Evolutionary conservation across 2,888 invertebrate genomes (phyloP).

Genomic region (Meloe dianella): DNA sequence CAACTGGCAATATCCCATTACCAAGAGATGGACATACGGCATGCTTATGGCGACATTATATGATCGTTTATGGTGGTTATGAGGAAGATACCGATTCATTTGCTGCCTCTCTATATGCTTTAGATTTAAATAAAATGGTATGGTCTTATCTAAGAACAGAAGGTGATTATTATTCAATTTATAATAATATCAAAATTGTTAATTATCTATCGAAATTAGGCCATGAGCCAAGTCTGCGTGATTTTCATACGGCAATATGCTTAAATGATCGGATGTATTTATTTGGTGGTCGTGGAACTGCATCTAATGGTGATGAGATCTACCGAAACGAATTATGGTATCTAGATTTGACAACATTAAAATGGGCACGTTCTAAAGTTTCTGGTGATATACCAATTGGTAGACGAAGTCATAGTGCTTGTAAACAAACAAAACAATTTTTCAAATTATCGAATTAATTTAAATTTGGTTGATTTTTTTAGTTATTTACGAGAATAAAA

Average conservation of each 20-base stretch:
- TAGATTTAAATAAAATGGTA: conserved; percentile 74
- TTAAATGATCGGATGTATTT: conserved; percentile 82
- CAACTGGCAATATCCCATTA: conserved; percentile 74
- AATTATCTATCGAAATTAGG: no score
- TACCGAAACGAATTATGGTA: conserved; percentile 81
- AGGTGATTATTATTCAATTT: no score
- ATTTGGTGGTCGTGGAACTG: conserved; percentile 78
- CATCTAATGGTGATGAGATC: conserved; percentile 64
- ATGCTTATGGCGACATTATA: conserved; percentile 76
- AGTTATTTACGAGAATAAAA: conserved; percentile 78
- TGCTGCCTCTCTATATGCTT: conserved; percentile 77
- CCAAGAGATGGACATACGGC: conserved; percentile 93
- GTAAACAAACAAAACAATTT: no score
- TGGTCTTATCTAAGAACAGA: conserved; percentile 72
- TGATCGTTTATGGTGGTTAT: conserved; percentile 93
- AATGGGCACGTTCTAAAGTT: conserved; percentile 71
- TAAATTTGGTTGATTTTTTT: conserved; percentile 57
- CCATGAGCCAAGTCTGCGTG: conserved; percentile 69
- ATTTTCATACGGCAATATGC: conserved; percentile 87
- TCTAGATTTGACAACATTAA: conserved; percentile 72
- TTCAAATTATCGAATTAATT: neutral
- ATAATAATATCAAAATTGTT: no score
- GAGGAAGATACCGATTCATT: conserved; percentile 83
- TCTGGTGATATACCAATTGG: conserved; percentile 76
- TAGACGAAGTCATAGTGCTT: conserved; percentile 89